A percentile compares a stretch with the other conserved stretches of the same genome.
phyloP scores from a whole-genome alignment of 2,113 vertebrate genomes.

The Dissostichus mawsoni region DNA sequence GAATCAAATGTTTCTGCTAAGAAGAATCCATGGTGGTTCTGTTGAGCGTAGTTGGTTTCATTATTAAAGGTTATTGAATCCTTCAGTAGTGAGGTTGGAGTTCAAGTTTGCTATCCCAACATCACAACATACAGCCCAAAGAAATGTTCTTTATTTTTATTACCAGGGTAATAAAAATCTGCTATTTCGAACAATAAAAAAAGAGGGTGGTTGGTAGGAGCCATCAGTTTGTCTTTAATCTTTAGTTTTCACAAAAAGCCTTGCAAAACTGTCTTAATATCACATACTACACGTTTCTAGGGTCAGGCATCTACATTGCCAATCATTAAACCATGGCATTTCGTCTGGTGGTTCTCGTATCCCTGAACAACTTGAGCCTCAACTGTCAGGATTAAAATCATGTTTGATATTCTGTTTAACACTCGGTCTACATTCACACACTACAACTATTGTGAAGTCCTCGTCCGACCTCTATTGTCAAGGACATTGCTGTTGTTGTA shows the following conservation, averaged over 20 bases:
- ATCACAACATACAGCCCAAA: not conserved
- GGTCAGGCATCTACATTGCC: not conserved
- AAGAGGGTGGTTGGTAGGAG: not conserved
- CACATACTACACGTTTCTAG: not conserved
- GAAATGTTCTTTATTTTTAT: not conserved
- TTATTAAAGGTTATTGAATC: not conserved
- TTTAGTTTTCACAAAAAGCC: not conserved
- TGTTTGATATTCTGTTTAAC: constrained; percentile 16
- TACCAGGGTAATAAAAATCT: not conserved
- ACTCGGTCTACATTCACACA: not conserved
- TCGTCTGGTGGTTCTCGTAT: not conserved
- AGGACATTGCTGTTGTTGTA: not conserved
- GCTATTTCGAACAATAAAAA: not conserved
- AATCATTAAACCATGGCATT: not conserved
- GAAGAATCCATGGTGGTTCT: not conserved
- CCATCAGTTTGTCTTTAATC: not conserved
- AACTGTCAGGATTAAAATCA: constrained; percentile 10
- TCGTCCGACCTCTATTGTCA: not conserved
- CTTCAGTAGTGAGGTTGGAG: not conserved
- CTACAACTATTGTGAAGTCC: not conserved
- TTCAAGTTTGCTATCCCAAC: not conserved
- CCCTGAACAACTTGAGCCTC: not conserved
- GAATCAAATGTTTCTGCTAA: not conserved
- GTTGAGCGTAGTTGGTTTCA: not conserved
- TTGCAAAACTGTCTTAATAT: not conserved